phyloP scores from a whole-genome alignment of 2,888 invertebrate genomes.

The Cremastobaeus sp. region DNA sequence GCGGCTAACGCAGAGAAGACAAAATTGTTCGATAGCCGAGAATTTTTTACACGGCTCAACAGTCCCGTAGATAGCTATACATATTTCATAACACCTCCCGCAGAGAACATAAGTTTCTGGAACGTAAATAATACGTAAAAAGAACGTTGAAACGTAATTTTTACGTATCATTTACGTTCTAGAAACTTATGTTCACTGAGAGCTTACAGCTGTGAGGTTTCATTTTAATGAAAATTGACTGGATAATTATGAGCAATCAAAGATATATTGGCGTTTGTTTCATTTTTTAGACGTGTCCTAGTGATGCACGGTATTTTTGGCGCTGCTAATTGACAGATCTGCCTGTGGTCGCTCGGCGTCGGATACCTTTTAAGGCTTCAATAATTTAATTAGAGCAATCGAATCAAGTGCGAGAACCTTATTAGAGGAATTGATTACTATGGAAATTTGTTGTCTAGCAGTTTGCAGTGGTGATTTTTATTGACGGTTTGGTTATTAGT shows the following conservation, averaged over 20 bases:
- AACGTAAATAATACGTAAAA: too few relatives aligned
- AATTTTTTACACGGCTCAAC: too few relatives aligned
- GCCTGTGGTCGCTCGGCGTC: too few relatives aligned
- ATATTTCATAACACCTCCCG: too few relatives aligned
- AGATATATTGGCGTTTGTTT: constrained; percentile 2
- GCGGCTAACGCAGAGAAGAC: constrained; percentile 1
- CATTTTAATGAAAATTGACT: constrained; percentile 40
- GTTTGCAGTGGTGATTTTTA: background rate
- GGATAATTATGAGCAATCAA: constrained; percentile 13
- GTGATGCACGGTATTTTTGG: constrained; percentile 10
- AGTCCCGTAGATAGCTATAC: too few relatives aligned
- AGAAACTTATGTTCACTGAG: background rate
- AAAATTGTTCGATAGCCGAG: background rate
- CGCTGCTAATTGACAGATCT: constrained; percentile 22
- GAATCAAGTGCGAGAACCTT: background rate
- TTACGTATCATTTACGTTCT: too few relatives aligned
- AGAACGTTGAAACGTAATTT: too few relatives aligned
- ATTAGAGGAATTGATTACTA: background rate
- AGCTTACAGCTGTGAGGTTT: background rate
- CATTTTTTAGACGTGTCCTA: constrained; percentile 10
- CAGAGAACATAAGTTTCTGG: too few relatives aligned
- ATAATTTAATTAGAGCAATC: constrained; percentile 17
- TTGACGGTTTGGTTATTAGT: too few relatives aligned
- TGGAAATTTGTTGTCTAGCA: background rate
- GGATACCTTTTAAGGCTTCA: constrained; percentile 12